These are phyloP conservation scores for Apis dorsata DNA, from an alignment of 1,140 invertebrate species.

Conservation along the genomic window DNA sequence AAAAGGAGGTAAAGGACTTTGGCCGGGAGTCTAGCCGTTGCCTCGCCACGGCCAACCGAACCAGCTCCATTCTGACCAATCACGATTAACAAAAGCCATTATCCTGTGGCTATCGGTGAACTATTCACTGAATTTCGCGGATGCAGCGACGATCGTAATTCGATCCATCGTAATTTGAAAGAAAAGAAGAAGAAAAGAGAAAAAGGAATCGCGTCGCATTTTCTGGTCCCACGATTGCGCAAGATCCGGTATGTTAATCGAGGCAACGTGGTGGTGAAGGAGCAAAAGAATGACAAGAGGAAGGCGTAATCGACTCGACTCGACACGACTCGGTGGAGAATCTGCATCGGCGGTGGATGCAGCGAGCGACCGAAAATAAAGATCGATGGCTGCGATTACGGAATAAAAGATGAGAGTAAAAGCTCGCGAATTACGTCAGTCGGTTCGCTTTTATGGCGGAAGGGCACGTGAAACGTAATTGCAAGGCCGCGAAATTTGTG, in stretches of 20 bases:
- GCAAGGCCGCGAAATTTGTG: conserved; percentile 42
- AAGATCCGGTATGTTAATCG: neutral
- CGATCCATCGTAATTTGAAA: neutral
- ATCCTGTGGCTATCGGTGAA: neutral
- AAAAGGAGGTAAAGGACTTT: conserved; percentile 16
- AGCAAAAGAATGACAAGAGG: neutral
- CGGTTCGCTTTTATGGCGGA: conserved; percentile 33
- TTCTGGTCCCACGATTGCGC: neutral
- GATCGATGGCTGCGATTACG: conserved; percentile 35
- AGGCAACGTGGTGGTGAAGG: neutral
- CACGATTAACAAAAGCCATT: conserved; percentile 43
- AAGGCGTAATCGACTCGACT: neutral
- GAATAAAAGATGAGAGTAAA: conserved; percentile 37
- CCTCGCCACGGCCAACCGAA: neutral
- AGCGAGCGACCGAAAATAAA: conserved; percentile 1
- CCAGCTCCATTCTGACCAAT: conserved; percentile 28
- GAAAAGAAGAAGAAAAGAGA: no score
- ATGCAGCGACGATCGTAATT: neutral
- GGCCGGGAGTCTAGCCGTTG: neutral
- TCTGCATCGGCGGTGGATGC: no score
- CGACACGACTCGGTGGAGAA: no score
- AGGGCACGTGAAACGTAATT: conserved; percentile 48
- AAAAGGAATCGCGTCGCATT: neutral
- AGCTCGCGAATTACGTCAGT: conserved; percentile 37
- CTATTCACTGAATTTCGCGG: neutral